These are phyloP conservation scores for Druon quercuslanigerum DNA, from an alignment of 1,140 invertebrate species.

Conservation along the genomic window DNA sequence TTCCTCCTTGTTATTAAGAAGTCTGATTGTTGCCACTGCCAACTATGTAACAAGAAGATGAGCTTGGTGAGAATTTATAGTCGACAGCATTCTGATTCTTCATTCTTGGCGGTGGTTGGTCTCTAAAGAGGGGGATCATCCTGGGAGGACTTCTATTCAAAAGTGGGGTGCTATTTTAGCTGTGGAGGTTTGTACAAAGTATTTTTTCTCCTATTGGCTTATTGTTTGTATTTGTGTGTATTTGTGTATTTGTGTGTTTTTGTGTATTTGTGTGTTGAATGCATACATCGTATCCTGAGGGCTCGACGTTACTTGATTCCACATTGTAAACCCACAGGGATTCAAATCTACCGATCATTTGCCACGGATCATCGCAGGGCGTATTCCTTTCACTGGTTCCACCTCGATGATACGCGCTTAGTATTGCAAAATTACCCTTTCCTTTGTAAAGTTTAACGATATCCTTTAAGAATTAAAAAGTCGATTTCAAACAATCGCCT, in stretches of 20 bases:
- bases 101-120: constrained; percentile 43
- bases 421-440: constrained; percentile 8
- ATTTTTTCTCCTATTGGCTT: constrained; percentile 22
- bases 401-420: constrained; percentile 2
- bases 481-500: background rate
- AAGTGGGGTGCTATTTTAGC: constrained; percentile 50
- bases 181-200: constrained; percentile 22
- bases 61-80: constrained; percentile 61
- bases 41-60: constrained; percentile 40
- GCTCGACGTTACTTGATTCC: constrained; percentile 27
- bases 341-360: constrained; percentile 40
- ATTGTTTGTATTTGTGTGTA: constrained; percentile 2
- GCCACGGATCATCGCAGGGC: constrained; percentile 54
- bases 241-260: constrained; percentile 4
- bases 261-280: constrained; percentile 5
- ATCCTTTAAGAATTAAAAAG: background rate
- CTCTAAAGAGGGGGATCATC: constrained; percentile 35
- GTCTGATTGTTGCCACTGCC: constrained; percentile 9
- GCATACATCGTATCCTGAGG: background rate
- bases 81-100: constrained; percentile 41
- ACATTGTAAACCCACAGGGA: constrained; percentile 30
- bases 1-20: constrained; percentile 12
- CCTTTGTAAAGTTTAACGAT: background rate
- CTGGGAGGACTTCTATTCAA: constrained; percentile 41
- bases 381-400: constrained; percentile 59